Evolutionary conservation across 1,140 invertebrate species (phyloP), one percentile per base, ranked within the genome.

Genomic region (Aradophagus sp.): DNA sequence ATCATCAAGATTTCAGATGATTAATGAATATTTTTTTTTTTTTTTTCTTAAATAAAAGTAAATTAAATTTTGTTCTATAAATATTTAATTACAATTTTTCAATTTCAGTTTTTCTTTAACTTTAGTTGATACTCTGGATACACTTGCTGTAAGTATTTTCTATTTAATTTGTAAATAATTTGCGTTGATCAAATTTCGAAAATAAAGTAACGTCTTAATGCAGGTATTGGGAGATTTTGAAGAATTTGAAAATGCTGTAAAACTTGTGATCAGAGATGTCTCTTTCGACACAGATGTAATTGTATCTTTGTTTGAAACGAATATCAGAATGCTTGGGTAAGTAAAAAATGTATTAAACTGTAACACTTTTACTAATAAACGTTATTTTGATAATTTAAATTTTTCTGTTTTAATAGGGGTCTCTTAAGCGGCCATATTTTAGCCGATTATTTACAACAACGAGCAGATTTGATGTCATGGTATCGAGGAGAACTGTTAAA

Each of bases 221-320:
- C 74, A 90, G 89, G 85, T 98, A 19, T 84, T 99, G 48, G 95
- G 96, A 5, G 95, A 98, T 85, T 90, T 97, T 69, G 91, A 93
- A 55, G 96, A 98, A 87, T 99, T 99, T 87, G 97, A 97, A 81
- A 89, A 90, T 77, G 96, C 95, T 31, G 92, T 98, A 0, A 91
- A 92, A 84, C 86, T 96, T 58, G 91, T 99, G 12, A 91, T 97
- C 47, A 88, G 87, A 66, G 91, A 96, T 85, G 93, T 98, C 8
- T 90, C 87, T 56, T 99, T 99, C 86, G 95, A 99, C 84, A 93
- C 90, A 69, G 96, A 99, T 87, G 90, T 99, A 52, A 91, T 97
- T 61, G 97, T 99, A 10, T 99, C 97, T 0, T 95, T 99, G 5
- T 99, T 99, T 87, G 97, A 99, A 87, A 98, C 97, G 7, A 99